Evolutionary conservation across 2,113 vertebrate genomes (phyloP), one percentile per base, ranked within the genome.

Genomic region (Polypterus bichir): DNA sequence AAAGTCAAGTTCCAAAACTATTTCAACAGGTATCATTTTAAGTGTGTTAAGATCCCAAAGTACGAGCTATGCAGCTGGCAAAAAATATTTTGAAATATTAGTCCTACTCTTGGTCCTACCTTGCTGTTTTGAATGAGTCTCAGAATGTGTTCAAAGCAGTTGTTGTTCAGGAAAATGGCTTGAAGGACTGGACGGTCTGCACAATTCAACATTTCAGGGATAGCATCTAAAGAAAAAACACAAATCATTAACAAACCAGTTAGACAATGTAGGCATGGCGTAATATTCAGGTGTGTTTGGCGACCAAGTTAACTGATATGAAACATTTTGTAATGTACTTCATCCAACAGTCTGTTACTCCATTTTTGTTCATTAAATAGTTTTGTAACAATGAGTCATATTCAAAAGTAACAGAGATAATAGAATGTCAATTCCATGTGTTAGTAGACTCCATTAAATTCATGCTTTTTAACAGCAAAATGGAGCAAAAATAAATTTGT

Each of bases 71-170:
- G 49, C 7, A 59, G 47, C 5, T 6, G 45, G 57, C 9, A 10
- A n/a, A 3, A 11, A 59, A 59, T 59, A 7, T 7, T 48, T 10
- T n/a, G 7, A 48, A 46, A 6, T 7, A 56, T 6, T 11, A 27
- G 3, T 2, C 78, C 48, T 72, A 98, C 96, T 7, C 54, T 6
- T 11, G 44, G 3, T 2, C 79, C 48, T 72, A 98, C 96, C 94
- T 95, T 97, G 87, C 94, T 98, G 85, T 98, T 98, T 65, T 97
- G 96, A 70, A 98, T 88, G 62, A 98, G 91, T 9, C 94, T 83
- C 52, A 90, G 90, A 73, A 98, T 94, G 78, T 98, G 96, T 71
- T 98, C 96, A 4, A 97, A 98, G 81, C 96, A 98, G 78, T 98
- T 98, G 79, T 96, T 98, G 86, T 94, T 97, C 61, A 98, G 93